These are phyloP conservation scores for Eucriotettix oculatus DNA, from an alignment of 2,888 invertebrate genomes.

Conservation along the genomic window DNA sequence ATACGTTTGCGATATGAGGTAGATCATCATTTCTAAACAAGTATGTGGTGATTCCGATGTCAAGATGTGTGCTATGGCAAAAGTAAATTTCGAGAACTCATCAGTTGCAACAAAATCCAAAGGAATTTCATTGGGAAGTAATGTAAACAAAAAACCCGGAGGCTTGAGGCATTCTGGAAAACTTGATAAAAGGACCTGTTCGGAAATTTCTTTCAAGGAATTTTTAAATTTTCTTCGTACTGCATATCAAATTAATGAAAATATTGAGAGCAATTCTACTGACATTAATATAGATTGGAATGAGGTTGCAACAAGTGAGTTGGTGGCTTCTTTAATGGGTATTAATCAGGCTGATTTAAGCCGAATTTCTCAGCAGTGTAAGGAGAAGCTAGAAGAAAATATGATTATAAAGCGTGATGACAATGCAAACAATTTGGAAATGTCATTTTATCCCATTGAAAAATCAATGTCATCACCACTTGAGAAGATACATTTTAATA, in stretches of 20 bases:
- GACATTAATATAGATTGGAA: conserved; percentile 18
- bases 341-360: neutral
- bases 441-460: neutral
- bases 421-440: neutral
- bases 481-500: neutral
- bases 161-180: neutral
- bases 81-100: no score
- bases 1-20: no score
- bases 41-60: no score
- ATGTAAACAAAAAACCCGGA: neutral
- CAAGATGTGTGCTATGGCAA: no score
- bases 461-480: neutral
- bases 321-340: conserved; percentile 8
- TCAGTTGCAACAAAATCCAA: no score
- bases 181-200: conserved; percentile 17
- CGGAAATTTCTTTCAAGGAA: conserved; percentile 48
- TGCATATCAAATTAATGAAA: conserved; percentile 42
- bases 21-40: no score
- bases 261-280: conserved; percentile 13
- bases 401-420: neutral
- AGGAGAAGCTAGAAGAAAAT: neutral
- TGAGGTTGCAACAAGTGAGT: conserved; percentile 13
- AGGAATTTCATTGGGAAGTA: no score
- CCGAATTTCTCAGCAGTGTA: neutral
- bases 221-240: conserved; percentile 57